These are phyloP conservation scores for Sycophila sp. DNA, from an alignment of 1,140 invertebrate species.

Conservation along the genomic window DNA sequence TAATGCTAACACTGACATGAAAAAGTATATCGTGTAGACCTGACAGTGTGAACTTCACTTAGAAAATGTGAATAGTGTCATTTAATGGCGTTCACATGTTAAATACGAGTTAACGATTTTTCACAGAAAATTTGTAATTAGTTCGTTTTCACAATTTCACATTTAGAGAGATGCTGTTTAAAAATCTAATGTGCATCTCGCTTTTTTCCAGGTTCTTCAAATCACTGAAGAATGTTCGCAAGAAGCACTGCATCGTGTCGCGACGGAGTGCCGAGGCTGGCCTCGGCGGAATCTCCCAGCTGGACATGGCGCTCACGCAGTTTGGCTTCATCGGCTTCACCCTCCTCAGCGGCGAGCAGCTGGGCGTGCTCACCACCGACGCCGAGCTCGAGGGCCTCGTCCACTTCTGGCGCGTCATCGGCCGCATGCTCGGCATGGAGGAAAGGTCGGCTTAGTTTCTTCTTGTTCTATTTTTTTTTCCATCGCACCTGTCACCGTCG, in stretches of 20 bases:
- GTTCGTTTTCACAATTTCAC: too few relatives aligned
- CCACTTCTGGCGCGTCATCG: conserved; percentile 87
- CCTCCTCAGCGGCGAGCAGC: conserved; percentile 71
- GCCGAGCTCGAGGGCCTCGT: conserved; percentile 80
- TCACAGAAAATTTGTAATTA: too few relatives aligned
- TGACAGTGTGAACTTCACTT: too few relatives aligned
- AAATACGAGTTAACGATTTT: too few relatives aligned
- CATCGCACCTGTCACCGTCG: too few relatives aligned
- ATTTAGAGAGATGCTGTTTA: too few relatives aligned
- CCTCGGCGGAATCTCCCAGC: conserved; percentile 69
- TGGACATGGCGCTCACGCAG: conserved; percentile 85
- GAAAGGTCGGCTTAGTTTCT: conserved; percentile 73
- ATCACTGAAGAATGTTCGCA: conserved; percentile 74
- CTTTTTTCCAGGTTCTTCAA: conserved; percentile 59
- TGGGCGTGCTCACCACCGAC: conserved; percentile 70
- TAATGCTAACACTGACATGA: too few relatives aligned
- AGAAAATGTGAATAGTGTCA: too few relatives aligned
- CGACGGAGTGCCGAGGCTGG: conserved; percentile 63
- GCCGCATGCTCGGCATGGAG: conserved; percentile 82
- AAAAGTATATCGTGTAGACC: too few relatives aligned
- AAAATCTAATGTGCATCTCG: background rate
- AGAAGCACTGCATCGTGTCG: conserved; percentile 72
- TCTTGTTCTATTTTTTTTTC: too few relatives aligned
- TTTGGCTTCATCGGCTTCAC: conserved; percentile 87
- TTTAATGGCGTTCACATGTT: too few relatives aligned